Evolutionary conservation across 2,113 vertebrate genomes (phyloP).

Genomic region (Paramormyrops kingsleyae): DNA sequence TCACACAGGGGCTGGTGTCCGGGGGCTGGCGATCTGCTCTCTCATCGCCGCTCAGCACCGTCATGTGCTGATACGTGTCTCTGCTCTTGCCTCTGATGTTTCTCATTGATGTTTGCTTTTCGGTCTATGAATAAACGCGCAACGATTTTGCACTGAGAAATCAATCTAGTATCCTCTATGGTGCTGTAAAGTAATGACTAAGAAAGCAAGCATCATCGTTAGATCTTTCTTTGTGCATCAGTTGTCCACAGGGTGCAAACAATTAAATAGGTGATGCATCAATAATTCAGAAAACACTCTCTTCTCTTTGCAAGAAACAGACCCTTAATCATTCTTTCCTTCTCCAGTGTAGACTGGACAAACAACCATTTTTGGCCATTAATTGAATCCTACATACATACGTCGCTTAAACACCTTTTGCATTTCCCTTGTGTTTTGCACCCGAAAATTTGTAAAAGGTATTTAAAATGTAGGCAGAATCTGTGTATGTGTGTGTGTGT

Average conservation of each 20-base stretch:
- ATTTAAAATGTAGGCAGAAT: not conserved
- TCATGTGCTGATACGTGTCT: not conserved
- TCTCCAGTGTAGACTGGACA: not conserved
- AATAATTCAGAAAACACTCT: not conserved
- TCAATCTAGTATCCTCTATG: not conserved
- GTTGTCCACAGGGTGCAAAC: not conserved
- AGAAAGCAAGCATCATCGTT: not conserved
- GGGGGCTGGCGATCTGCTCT: not conserved
- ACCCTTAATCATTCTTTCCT: not conserved
- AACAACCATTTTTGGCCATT: not conserved
- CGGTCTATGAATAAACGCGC: not conserved
- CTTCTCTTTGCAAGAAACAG: constrained; percentile 5
- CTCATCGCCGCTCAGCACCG: not conserved
- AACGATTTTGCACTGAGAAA: not conserved
- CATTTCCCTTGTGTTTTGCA: not conserved
- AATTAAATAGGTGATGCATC: constrained; percentile 1
- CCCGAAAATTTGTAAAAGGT: not conserved
- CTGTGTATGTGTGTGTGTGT: no score
- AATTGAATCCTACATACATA: constrained; percentile 49
- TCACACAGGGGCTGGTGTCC: constrained; percentile 5
- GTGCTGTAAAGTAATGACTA: constrained; percentile 1
- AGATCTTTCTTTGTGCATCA: not conserved
- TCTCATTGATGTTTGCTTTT: not conserved
- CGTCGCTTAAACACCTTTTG: constrained; percentile 27
- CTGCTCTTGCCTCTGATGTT: not conserved